phyloP scores from a whole-genome alignment of 2,113 vertebrate genomes.

The Crotophaga sulcirostris region DNA sequence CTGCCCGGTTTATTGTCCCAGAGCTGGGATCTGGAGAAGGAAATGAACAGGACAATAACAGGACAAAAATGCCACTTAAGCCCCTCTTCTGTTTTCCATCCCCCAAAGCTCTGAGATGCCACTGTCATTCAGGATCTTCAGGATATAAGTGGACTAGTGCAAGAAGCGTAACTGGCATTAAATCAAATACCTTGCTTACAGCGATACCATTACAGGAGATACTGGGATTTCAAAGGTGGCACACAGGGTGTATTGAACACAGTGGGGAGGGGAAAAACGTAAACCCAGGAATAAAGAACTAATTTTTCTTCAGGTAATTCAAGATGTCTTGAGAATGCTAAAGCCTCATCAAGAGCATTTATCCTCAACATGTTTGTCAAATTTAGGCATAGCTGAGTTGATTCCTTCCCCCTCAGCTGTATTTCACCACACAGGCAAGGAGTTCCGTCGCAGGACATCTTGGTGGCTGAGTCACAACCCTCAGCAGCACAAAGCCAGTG shows the following conservation, averaged over 20 bases:
- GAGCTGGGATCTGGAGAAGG: background rate
- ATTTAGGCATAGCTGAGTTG: background rate
- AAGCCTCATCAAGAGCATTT: background rate
- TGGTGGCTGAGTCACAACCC: background rate
- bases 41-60: background rate
- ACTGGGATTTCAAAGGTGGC: background rate
- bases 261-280: background rate
- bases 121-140: background rate
- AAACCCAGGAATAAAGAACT: background rate
- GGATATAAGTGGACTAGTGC: background rate
- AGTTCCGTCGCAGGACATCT: background rate
- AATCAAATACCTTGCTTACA: background rate
- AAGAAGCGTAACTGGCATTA: background rate
- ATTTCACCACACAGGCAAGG: background rate
- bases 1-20: background rate
- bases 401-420: background rate
- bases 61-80: background rate
- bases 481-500: background rate
- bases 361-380: background rate
- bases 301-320: background rate
- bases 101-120: background rate
- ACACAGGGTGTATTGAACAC: background rate
- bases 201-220: background rate
- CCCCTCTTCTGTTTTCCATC: background rate
- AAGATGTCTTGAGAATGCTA: background rate